Evolutionary conservation across 1,140 invertebrate genomes (phyloP).

Genomic region (Ridgeia piscesae): DNA sequence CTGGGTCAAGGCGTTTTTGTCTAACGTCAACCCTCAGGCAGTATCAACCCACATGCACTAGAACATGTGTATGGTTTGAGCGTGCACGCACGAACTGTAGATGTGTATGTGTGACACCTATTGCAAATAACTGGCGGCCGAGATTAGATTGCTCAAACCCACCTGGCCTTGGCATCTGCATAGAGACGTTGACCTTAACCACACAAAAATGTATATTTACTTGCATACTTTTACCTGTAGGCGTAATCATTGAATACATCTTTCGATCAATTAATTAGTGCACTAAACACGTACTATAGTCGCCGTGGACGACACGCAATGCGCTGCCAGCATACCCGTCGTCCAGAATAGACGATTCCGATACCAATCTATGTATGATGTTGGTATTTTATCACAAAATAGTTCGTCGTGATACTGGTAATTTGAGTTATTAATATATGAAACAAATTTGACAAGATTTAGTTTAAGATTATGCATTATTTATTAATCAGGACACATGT

Average conservation of each 20-base stretch:
- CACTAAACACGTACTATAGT: background rate
- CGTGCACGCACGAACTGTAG: background rate
- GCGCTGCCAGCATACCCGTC: background rate
- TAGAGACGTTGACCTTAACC: background rate
- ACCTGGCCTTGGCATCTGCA: background rate
- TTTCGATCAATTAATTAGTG: background rate
- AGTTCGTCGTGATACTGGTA: background rate
- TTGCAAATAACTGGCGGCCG: background rate
- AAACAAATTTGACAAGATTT: background rate
- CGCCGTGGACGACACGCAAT: background rate
- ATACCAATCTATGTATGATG: background rate
- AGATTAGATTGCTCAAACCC: background rate
- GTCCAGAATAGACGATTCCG: background rate
- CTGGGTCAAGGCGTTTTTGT: background rate
- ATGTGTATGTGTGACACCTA: background rate
- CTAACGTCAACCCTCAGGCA: background rate
- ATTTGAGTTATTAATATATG: background rate
- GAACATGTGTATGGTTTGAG: background rate
- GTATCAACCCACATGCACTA: background rate
- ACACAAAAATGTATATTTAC: background rate
- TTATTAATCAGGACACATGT: no score
- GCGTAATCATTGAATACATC: background rate
- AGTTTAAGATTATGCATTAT: no score
- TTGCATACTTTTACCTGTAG: background rate
- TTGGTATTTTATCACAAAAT: background rate